Conservation (phyloP, 2,888 invertebrate species). For the Agrochola circellaris region DNA sequence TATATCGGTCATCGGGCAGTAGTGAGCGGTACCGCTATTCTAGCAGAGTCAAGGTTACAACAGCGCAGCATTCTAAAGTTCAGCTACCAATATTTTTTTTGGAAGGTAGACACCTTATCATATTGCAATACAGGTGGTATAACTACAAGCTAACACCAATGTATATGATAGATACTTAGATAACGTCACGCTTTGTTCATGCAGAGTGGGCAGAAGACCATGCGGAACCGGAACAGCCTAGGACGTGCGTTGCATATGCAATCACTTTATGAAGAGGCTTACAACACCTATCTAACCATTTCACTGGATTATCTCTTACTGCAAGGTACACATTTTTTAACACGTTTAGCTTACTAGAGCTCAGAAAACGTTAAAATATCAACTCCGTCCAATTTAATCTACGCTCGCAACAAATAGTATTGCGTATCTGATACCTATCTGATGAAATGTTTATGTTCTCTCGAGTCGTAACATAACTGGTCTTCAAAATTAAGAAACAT, state of each 20-base stretch:
- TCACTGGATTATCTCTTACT: neutral
- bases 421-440: neutral
- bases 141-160: neutral
- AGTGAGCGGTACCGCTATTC: neutral
- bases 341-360: neutral
- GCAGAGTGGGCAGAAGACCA: constrained; percentile 23
- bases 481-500: constrained; percentile 30
- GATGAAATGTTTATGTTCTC: constrained; percentile 18
- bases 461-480: constrained; percentile 10
- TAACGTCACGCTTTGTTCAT: constrained; percentile 25
- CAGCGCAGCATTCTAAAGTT: neutral
- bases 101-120: neutral
- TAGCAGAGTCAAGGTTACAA: neutral
- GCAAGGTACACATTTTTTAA: neutral
- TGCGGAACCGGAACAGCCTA: constrained; percentile 33
- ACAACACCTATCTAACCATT: neutral
- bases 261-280: neutral
- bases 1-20: neutral
- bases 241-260: constrained; percentile 20
- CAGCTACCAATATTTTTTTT: neutral
- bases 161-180: neutral
- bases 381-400: neutral
- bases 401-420: neutral
- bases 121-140: neutral
- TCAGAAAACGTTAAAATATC: neutral